Conservation (phyloP, 2,888 invertebrate species). For the Melinaea menophilus region DNA sequence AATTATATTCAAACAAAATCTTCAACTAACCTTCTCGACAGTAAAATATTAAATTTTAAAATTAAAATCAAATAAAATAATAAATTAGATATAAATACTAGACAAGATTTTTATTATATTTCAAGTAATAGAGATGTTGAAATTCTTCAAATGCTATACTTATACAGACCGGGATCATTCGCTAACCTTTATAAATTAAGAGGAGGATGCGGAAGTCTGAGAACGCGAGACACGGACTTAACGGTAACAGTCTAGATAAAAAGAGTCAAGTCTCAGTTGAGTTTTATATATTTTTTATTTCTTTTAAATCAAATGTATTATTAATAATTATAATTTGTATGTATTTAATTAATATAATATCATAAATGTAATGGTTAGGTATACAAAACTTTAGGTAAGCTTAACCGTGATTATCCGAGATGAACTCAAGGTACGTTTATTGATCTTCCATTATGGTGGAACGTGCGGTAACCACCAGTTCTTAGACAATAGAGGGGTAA, state of each 20-base stretch:
- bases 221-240: slow-evolving; percentile 33
- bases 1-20: too few species aligned
- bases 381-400: too few species aligned
- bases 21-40: too few species aligned
- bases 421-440: slow-evolving; percentile 29
- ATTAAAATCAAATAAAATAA: too few species aligned
- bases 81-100: too few species aligned
- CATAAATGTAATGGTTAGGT: too few species aligned
- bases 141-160: slow-evolving; percentile 17
- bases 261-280: slow-evolving; percentile 5
- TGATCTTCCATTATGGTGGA: slow-evolving; percentile 40
- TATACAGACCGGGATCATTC: slow-evolving; percentile 50
- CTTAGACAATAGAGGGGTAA: slow-evolving; percentile 58
- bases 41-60: too few species aligned
- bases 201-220: slow-evolving; percentile 61
- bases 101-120: too few species aligned
- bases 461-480: slow-evolving; percentile 48
- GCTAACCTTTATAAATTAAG: slow-evolving; percentile 66
- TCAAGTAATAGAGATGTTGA: background rate
- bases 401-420: slow-evolving; percentile 8
- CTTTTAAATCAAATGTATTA: too few species aligned
- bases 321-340: too few species aligned
- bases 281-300: too few species aligned
- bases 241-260: slow-evolving; percentile 23
- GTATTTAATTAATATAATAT: too few species aligned